Percentiles rank a stretch among this genome's conserved stretches.
Evolutionary conservation across 2,888 invertebrate genomes (phyloP).

Genomic region (Automeris io): DNA sequence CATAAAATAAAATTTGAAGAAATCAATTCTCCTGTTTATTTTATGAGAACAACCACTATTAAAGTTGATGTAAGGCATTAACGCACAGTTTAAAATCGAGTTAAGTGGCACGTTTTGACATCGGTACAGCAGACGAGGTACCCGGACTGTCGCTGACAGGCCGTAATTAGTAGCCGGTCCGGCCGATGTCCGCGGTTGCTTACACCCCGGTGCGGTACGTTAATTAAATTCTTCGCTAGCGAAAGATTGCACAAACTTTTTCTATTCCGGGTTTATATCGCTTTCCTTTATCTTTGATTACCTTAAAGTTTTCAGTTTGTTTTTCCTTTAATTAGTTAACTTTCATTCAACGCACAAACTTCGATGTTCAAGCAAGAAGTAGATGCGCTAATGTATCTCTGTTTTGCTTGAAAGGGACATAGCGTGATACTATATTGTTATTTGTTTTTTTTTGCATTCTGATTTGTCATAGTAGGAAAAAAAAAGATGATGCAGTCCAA

Average conservation of each 20-base stretch:
- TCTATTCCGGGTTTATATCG: slow-evolving; percentile 34
- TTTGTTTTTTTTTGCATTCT: too few relatives aligned
- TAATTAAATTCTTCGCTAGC: slow-evolving; percentile 54
- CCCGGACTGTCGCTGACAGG: slow-evolving; percentile 48
- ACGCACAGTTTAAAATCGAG: slow-evolving; percentile 21
- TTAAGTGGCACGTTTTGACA: slow-evolving; percentile 44
- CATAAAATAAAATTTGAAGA: too few relatives aligned
- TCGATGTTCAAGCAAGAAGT: too few relatives aligned
- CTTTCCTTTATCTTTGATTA: slow-evolving; percentile 38
- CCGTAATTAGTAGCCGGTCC: slow-evolving; percentile 45
- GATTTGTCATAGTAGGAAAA: too few relatives aligned
- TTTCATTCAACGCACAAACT: too few relatives aligned
- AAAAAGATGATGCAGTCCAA: too few relatives aligned
- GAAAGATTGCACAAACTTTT: slow-evolving; percentile 45
- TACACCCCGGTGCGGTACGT: slow-evolving; percentile 32
- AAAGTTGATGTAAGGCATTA: slow-evolving; percentile 13
- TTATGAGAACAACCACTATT: too few relatives aligned
- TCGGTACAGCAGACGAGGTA: slow-evolving; percentile 28
- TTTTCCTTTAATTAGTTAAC: slow-evolving; percentile 7
- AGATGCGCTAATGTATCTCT: too few relatives aligned
- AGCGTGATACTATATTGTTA: too few relatives aligned
- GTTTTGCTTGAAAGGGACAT: too few relatives aligned
- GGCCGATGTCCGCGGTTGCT: slow-evolving; percentile 27
- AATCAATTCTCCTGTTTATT: too few relatives aligned
- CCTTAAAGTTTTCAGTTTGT: slow-evolving; percentile 21